These are phyloP conservation scores for Procapra przewalskii DNA, from an alignment of 2,113 vertebrate genomes.

Conservation along the genomic window DNA sequence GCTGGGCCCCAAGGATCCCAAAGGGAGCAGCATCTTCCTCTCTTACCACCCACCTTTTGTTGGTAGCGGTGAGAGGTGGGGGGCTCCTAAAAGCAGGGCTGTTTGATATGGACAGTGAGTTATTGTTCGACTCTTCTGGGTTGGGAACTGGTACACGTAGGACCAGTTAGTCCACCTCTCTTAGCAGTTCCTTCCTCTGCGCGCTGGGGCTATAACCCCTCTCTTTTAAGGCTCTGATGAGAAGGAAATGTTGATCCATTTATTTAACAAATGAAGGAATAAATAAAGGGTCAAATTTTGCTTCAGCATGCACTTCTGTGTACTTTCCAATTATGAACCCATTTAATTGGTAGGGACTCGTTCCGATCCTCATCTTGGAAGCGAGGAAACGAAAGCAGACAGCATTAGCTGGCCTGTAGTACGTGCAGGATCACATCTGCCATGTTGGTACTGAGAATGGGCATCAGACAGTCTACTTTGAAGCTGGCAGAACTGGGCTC, in stretches of 20 bases:
- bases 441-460: too few species aligned
- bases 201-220: background rate
- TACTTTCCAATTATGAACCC: background rate
- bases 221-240: background rate
- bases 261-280: background rate
- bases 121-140: too few species aligned
- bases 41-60: background rate
- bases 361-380: background rate
- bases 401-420: accelerated
- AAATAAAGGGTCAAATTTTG: background rate
- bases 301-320: background rate
- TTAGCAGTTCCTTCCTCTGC: background rate
- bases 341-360: background rate
- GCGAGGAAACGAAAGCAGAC: accelerated
- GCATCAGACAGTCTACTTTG: background rate
- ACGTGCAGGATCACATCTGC: background rate
- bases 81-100: too few species aligned
- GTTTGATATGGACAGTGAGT: background rate
- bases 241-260: background rate
- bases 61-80: background rate
- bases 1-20: background rate
- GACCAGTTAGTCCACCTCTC: too few species aligned
- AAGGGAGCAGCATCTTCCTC: background rate
- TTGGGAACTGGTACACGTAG: accelerated
- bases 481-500: background rate